phyloP scores from a whole-genome alignment of 1,140 invertebrate genomes.

The Frieseomelitta varia region DNA sequence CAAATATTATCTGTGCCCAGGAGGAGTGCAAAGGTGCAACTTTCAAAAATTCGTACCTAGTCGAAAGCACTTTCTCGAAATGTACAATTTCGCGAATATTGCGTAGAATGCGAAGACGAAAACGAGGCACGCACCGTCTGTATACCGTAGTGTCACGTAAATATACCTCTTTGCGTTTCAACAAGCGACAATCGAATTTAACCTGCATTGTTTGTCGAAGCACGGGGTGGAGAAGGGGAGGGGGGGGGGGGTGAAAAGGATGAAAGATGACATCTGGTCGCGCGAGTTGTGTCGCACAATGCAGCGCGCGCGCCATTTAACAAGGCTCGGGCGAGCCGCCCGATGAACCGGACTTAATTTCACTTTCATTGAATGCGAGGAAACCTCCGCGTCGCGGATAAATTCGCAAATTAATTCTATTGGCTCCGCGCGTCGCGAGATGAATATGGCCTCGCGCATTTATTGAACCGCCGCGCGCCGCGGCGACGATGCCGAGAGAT shows the following conservation, averaged over 20 bases:
- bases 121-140: too few species aligned
- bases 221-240: too few species aligned
- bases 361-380: constrained; percentile 48
- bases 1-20: too few species aligned
- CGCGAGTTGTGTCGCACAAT: not conserved
- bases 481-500: not conserved
- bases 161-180: not conserved
- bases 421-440: constrained; percentile 32
- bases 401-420: constrained; percentile 52
- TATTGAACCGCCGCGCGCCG: constrained; percentile 41
- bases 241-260: not conserved
- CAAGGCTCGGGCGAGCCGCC: constrained; percentile 1
- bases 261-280: not conserved
- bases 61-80: too few species aligned
- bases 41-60: too few species aligned
- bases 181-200: not conserved
- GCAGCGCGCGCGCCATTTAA: constrained; percentile 1
- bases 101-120: too few species aligned
- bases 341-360: constrained; percentile 43
- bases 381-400: constrained; percentile 43
- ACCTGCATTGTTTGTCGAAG: not conserved
- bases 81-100: too few species aligned
- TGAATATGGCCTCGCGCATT: constrained; percentile 46
- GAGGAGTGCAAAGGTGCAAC: too few species aligned
- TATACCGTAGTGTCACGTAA: not conserved